Base-by-base conservation (phyloP, 2,113 vertebrate genomes). In the Forbesichthys papilliferus region DNA sequence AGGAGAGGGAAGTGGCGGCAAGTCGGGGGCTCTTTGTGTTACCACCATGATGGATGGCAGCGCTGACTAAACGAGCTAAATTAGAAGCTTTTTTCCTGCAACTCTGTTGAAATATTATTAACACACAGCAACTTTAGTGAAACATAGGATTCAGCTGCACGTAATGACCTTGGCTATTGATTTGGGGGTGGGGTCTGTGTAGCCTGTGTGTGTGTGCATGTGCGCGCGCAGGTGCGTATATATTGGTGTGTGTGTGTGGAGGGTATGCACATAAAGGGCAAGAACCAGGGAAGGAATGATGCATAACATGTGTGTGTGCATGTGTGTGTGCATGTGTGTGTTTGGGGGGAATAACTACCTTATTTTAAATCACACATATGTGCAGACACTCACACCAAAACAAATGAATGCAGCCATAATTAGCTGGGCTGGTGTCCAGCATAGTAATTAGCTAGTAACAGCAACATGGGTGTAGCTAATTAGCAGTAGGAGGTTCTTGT, bases 381-480 rank as follows among this genome's bases (percentile, higher is more conserved):
- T 11, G 34, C 57, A 59, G 11, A 59, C 20, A 13, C 20, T 8
- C 33, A 36, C 33, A 59, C 58, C 36, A 33, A 69, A 20, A 14
- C 11, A 47, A 61, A 89, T 27, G 27, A 27, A 27, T 27, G 87
- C 86, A 69, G 85, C 75, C 79, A 86, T 88, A 87, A 90, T 90
- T 86, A 90, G 82, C 62, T 58, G 73, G 83, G 85, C 86, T 78
- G 83, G 83, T 83, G 85, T 90, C 85, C 86, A 81, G 82, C 80
- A 78, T 77, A 85, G 83, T 90, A 90, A 90, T 88, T 88, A 87
- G 77, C 83, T 87, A 86, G 87, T 87, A 88, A 88, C 84, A 85
- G 85, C 82, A 79, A 85, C 82, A 86, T 83, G 86, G 80, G 83
- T 87, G 78, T 85, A 86, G 80, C 86, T 88, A 87, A 90, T 90